A percentile compares a stretch with the other conserved stretches of the same genome.
Evolutionary conservation across 2,113 vertebrate species (phyloP).

Genomic region (Crocuta crocuta): DNA sequence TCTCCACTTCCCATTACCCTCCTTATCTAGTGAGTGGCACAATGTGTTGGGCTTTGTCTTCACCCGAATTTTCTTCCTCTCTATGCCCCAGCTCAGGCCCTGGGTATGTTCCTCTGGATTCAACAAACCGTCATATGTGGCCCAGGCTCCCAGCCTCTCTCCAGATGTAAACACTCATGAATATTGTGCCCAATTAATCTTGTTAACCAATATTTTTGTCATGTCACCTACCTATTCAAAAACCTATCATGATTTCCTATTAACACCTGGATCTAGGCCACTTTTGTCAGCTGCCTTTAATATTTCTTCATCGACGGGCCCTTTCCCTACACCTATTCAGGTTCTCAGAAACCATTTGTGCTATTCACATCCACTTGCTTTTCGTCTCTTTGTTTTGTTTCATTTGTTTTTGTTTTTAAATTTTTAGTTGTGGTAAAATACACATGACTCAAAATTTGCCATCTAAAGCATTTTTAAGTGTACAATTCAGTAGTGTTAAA

Average conservation of each 20-base stretch:
- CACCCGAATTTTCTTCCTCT: not conserved
- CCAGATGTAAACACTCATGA: constrained; percentile 37
- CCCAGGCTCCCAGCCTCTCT: not conserved
- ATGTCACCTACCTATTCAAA: constrained; percentile 4
- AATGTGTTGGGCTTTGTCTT: constrained; percentile 51
- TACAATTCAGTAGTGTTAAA: constrained; percentile 20
- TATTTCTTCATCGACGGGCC: not conserved
- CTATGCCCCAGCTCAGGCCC: not conserved
- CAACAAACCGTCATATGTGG: not conserved
- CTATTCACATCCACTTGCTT: not conserved
- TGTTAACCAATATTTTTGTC: constrained; percentile 60
- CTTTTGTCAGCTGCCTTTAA: constrained; percentile 23
- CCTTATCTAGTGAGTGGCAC: not conserved
- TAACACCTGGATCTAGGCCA: constrained; percentile 29
- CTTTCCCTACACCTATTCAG: not conserved
- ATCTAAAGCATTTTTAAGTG: not conserved
- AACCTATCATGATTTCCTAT: not conserved
- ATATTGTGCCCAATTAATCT: constrained; percentile 50
- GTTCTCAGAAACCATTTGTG: not conserved
- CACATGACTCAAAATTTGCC: not conserved
- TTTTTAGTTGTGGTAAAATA: not conserved
- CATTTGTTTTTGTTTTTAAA: not conserved
- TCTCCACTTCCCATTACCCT: not conserved
- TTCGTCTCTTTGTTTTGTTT: not conserved
- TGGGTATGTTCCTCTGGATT: not conserved